Base-by-base conservation (phyloP, 2,888 invertebrate genomes). In the Hypomecis atomaria region DNA sequence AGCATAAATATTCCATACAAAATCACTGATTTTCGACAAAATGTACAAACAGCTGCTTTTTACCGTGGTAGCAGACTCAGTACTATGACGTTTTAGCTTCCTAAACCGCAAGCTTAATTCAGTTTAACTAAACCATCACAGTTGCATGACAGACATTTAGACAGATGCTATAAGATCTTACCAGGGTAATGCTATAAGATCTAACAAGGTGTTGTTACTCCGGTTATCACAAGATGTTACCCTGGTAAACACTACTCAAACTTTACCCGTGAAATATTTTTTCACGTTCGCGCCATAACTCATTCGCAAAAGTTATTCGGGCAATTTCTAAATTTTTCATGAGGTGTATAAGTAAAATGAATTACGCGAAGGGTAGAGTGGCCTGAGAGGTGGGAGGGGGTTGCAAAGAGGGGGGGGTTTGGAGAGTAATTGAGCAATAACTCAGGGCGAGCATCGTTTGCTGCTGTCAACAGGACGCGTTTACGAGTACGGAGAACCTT, bases 281-380 rank as follows among this genome's bases (percentile, higher is more conserved):
- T 67, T 67, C 64, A 67, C 69, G 67, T 69, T 64, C 62, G 43
- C 66, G 53, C 65, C 56, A 67, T 71, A 63, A 70, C 61, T 70
- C 66, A 71, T 56, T 44, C 47, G 62, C 58, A 45, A 40, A 68
- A 71, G 67, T 67, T 70, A 70, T 68, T 64, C 68, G 70, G 59
- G 67, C 70, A 71, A 68, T 70, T 71, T 71, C 70, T 70, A 70
- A 71, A 70, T 70, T 70, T 71, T 71, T 71, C 66, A 71, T 71
- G 68, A 70, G 68, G 65, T 71, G 68, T 71, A 62, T 68, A 68
- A 70, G 66, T 71, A 70, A 70, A 67, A 71, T 70, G 69, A 69
- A 71, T 69, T 62, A 63, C 66, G 63, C 45, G 59, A 36, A 58
- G 64, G 65, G 59, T 52, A 52, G 58, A 56, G 68, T 42, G 55